These are phyloP conservation scores for Sebastes itinus DNA, from an alignment of 2,797 vertebrate genomes.

Conservation along the genomic window DNA sequence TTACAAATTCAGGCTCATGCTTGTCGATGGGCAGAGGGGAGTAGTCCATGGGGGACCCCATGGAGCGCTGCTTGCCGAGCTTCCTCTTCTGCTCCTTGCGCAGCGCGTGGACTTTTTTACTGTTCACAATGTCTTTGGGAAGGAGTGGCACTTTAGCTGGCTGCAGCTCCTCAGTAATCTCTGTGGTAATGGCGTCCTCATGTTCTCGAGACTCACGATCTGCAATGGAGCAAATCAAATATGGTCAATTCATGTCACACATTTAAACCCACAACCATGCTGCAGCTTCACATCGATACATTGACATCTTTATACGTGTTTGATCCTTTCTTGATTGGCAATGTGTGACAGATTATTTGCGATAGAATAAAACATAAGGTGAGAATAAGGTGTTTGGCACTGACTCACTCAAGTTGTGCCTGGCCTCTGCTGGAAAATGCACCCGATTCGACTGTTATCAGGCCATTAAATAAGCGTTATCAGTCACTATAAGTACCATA, in stretches of 20 bases:
- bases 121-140: conserved; percentile 88
- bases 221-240: conserved; percentile 44
- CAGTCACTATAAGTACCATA: too few species aligned
- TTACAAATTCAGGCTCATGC: conserved; percentile 95
- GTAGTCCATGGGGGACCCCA: conserved; percentile 86
- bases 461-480: too few species aligned
- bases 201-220: conserved; percentile 92
- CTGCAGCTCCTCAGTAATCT: conserved; percentile 88
- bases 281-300: neutral
- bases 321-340: neutral
- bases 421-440: neutral
- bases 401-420: neutral
- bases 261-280: neutral
- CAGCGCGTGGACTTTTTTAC: conserved; percentile 91
- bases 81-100: conserved; percentile 91
- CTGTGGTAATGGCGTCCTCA: conserved; percentile 88
- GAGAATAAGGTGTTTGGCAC: too few species aligned
- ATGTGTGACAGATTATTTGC: neutral
- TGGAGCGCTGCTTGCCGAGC: conserved; percentile 84
- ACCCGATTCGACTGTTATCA: too few species aligned
- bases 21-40: conserved; percentile 89
- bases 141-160: conserved; percentile 87
- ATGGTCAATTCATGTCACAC: neutral
- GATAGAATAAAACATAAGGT: neutral
- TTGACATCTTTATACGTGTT: neutral